A percentile compares a stretch with the other conserved stretches of the same genome.
These are phyloP conservation scores for Cyrtonyx montezumae DNA, from an alignment of 2,113 vertebrate species.

Conservation along the genomic window DNA sequence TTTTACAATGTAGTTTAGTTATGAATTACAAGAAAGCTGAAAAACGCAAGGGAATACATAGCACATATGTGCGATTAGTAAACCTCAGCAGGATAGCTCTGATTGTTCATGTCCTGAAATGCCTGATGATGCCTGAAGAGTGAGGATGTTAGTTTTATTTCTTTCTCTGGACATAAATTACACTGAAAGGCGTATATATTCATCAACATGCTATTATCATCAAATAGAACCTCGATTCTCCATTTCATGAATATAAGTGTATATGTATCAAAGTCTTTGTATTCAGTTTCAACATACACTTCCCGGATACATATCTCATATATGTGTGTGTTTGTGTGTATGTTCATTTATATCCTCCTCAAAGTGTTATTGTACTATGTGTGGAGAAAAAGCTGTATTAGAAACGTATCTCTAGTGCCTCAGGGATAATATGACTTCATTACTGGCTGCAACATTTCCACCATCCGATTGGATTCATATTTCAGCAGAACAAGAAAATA, in stretches of 20 bases:
- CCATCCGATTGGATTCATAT: background rate
- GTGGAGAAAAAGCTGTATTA: background rate
- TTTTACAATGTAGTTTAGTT: background rate
- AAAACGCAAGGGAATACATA: background rate
- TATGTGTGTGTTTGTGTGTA: rapidly evolving
- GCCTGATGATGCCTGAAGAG: background rate
- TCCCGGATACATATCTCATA: background rate
- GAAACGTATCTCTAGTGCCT: background rate
- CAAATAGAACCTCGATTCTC: background rate
- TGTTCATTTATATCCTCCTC: background rate
- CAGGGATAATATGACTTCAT: background rate
- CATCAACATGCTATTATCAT: background rate
- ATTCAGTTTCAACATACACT: background rate
- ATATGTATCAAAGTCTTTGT: background rate
- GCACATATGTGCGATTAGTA: background rate
- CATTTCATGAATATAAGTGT: background rate
- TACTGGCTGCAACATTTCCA: background rate
- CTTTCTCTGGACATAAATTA: background rate
- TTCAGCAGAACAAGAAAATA: background rate
- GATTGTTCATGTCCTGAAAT: background rate
- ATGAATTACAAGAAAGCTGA: background rate
- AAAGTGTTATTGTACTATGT: background rate
- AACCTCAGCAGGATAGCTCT: background rate
- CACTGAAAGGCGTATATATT: background rate
- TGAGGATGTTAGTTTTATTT: background rate